A percentile compares a stretch with the other conserved stretches of the same genome.
Conservation (phyloP, 2,888 invertebrate genomes). For the Anthophora plumipes region DNA sequence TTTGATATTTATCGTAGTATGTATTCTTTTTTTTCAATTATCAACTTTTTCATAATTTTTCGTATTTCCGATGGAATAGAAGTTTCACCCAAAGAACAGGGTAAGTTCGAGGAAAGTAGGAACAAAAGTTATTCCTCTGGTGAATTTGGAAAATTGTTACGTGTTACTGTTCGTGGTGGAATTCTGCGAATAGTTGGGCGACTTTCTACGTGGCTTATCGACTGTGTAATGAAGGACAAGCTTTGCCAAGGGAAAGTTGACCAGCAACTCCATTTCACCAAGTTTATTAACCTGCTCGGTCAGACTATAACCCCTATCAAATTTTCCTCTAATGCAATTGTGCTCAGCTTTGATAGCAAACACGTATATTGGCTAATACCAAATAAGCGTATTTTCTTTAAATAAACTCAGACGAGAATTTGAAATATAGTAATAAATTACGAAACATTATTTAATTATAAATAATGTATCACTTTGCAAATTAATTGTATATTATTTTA, state of each 20-base stretch:
- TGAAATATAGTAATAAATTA: no score
- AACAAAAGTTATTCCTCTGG: neutral
- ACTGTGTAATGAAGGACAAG: neutral
- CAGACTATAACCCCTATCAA: neutral
- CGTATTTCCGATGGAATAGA: no score
- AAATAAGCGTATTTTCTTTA: neutral
- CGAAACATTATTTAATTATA: no score
- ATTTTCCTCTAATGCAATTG: neutral
- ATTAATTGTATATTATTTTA: no score
- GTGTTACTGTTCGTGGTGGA: neutral
- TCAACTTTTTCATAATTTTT: no score
- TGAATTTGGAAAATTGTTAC: neutral
- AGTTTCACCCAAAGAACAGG: no score
- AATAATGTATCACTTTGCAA: no score
- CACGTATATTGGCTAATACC: neutral
- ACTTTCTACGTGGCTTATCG: neutral
- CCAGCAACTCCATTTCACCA: neutral
- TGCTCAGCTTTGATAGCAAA: neutral
- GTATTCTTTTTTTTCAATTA: no score
- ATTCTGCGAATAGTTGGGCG: neutral
- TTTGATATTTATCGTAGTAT: no score
- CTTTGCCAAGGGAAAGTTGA: slow-evolving; percentile 10
- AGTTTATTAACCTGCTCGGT: slow-evolving; percentile 5
- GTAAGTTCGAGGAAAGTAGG: no score
- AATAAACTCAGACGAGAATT: no score